Percentiles rank a stretch among this genome's conserved stretches.
These are phyloP conservation scores for Eudemis profundana DNA, from an alignment of 2,888 invertebrate genomes.

Conservation along the genomic window DNA sequence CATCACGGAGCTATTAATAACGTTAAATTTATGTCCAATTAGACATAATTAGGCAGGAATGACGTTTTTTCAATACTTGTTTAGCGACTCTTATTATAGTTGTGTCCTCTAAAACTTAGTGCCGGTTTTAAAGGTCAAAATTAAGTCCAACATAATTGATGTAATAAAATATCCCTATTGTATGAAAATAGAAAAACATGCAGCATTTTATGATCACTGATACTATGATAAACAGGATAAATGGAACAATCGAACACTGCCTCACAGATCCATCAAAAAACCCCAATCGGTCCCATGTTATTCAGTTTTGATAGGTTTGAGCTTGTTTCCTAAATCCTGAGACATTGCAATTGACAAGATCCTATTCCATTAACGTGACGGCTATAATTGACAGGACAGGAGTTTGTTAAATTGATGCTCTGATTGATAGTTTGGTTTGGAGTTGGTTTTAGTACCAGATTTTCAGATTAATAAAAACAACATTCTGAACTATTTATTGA, in stretches of 20 bases:
- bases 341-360: not conserved
- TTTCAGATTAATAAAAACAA: no score
- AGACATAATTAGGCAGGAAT: slow-evolving; percentile 1
- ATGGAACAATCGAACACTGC: no score
- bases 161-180: not conserved
- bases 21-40: slow-evolving; percentile 6
- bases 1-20: not conserved
- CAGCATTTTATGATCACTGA: not conserved
- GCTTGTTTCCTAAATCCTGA: not conserved
- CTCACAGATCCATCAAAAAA: not conserved
- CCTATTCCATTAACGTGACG: slow-evolving; percentile 4
- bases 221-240: no score
- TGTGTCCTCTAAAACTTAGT: slow-evolving; percentile 1
- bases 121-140: slow-evolving; percentile 21
- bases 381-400: slow-evolving; percentile 3
- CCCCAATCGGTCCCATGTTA: not conserved
- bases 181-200: not conserved
- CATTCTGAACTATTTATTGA: no score
- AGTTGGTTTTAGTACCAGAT: no score
- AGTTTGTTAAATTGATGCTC: not conserved
- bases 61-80: slow-evolving; percentile 8
- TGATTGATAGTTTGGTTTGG: no score
- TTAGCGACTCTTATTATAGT: slow-evolving; percentile 2
- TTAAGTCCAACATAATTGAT: slow-evolving; percentile 6
- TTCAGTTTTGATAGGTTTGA: not conserved